A percentile compares a stretch with the other conserved stretches of the same genome.
Conservation (phyloP, 2,113 vertebrate genomes). For the Siphamia tubifer region DNA sequence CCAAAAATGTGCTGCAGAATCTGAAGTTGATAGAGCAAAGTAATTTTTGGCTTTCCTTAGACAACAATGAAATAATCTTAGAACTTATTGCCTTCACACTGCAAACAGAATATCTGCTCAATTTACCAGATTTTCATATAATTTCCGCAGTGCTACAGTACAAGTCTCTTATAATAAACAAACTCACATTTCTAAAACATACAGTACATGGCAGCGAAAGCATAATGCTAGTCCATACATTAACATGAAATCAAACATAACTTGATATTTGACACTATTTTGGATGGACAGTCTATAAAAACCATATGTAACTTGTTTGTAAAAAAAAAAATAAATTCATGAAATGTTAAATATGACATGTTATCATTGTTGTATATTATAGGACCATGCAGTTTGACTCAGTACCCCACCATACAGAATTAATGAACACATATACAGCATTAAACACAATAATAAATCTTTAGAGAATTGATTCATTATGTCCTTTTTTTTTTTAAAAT, state of each 20-base stretch:
- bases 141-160: constrained; percentile 2
- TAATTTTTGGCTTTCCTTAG: neutral
- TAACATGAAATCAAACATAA: constrained; percentile 33
- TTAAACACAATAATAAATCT: constrained; percentile 23
- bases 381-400: constrained; percentile 59
- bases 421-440: constrained; percentile 28
- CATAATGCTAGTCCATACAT: constrained; percentile 5
- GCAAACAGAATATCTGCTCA: neutral
- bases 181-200: constrained; percentile 1
- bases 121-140: neutral
- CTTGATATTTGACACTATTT: constrained; percentile 4
- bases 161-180: constrained; percentile 7
- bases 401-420: constrained; percentile 24
- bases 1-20: neutral
- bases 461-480: neutral
- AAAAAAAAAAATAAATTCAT: constrained; percentile 59
- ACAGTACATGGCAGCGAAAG: constrained; percentile 1
- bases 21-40: neutral
- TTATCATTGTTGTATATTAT: constrained; percentile 23
- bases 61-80: constrained; percentile 8
- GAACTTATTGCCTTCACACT: neutral
- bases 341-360: constrained; percentile 39
- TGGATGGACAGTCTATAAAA: constrained; percentile 54
- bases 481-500: constrained; percentile 25
- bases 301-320: constrained; percentile 55